phyloP scores from a whole-genome alignment of 2,797 vertebrate species.

The Pogonophryne albipinna region DNA sequence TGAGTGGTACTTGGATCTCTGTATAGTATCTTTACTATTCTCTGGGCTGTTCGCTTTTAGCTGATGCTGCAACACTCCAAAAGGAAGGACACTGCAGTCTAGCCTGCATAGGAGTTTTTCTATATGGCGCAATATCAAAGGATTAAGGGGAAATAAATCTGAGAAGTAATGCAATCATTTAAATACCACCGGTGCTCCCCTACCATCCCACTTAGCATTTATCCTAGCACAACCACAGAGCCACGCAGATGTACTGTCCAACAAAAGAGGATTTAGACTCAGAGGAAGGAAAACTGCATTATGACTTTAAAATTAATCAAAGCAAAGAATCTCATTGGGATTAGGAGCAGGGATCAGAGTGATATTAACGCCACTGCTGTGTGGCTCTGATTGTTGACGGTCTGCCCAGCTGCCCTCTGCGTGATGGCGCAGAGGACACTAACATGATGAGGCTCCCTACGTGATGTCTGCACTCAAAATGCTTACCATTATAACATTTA shows the following conservation, averaged over 20 bases:
- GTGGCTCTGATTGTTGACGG: slow-evolving; percentile 63
- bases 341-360: slow-evolving; percentile 81
- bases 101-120: slow-evolving; percentile 38
- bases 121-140: slow-evolving; percentile 54
- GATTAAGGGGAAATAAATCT: slow-evolving; percentile 24
- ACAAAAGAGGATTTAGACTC: slow-evolving; percentile 81
- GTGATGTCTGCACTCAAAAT: slow-evolving; percentile 30
- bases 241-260: slow-evolving; percentile 75
- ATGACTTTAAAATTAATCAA: slow-evolving; percentile 82
- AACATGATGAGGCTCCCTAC: slow-evolving; percentile 22
- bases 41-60: slow-evolving; percentile 51
- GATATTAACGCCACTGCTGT: slow-evolving; percentile 76
- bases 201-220: slow-evolving; percentile 41
- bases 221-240: slow-evolving; percentile 66
- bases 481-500: slow-evolving; percentile 42
- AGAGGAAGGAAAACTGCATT: slow-evolving; percentile 66
- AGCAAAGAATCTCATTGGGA: slow-evolving; percentile 76
- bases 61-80: slow-evolving; percentile 63
- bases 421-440: slow-evolving; percentile 29
- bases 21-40: slow-evolving; percentile 54
- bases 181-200: slow-evolving; percentile 44
- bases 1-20: slow-evolving; percentile 63
- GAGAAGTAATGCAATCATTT: slow-evolving; percentile 62
- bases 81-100: slow-evolving; percentile 55
- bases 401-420: slow-evolving; percentile 68